phyloP scores from a whole-genome alignment of 2,113 vertebrate species.

The Nansenia antarctica region DNA sequence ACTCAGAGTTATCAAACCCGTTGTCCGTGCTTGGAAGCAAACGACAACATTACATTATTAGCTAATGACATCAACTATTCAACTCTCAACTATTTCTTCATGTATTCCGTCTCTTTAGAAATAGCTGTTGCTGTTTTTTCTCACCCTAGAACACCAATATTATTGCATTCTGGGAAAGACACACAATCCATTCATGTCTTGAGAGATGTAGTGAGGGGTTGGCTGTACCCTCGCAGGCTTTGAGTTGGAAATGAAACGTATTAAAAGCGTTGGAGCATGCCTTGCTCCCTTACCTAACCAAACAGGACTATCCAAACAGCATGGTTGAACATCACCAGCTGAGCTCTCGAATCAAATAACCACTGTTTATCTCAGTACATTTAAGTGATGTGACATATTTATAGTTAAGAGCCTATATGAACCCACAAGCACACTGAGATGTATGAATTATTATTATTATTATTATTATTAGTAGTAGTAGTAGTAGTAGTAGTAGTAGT shows the following conservation, averaged over 20 bases:
- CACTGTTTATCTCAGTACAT: neutral
- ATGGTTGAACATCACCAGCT: neutral
- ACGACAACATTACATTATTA: constrained; percentile 8
- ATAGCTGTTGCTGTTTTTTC: neutral
- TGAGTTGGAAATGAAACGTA: constrained; percentile 33
- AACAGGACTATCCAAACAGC: constrained; percentile 26
- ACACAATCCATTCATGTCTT: constrained; percentile 19
- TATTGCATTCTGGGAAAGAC: constrained; percentile 13
- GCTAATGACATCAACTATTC: constrained; percentile 12
- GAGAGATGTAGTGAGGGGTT: constrained; percentile 14
- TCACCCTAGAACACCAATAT: constrained; percentile 8
- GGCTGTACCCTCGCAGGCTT: constrained; percentile 12
- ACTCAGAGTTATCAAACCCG: neutral
- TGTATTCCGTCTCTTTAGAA: no score
- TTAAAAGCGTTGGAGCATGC: constrained; percentile 26
- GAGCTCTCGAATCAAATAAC: no score
- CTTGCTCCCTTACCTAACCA: constrained; percentile 23
- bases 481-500: no score
- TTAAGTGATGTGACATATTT: neutral
- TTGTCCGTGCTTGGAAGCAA: neutral
- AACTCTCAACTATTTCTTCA: constrained; percentile 7
- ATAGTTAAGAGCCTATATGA: neutral
- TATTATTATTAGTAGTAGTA: no score
- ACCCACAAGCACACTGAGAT: no score
- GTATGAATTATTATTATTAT: no score